These are phyloP conservation scores for Rhodeus uyekii DNA, from an alignment of 2,797 vertebrate genomes.

Conservation along the genomic window DNA sequence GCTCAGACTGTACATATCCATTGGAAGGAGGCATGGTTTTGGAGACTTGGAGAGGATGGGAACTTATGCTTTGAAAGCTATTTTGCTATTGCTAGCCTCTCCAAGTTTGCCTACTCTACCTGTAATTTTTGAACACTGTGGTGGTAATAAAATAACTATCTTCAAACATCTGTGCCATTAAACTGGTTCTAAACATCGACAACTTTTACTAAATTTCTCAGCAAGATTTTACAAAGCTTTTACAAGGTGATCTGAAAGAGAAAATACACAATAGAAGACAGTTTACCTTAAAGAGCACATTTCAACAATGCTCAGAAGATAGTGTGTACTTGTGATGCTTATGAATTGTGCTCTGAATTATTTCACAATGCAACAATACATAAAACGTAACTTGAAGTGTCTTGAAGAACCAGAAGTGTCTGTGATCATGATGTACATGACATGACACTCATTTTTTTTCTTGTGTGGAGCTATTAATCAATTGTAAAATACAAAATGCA, in stretches of 20 bases:
- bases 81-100: no score
- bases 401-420: neutral
- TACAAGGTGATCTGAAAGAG: neutral
- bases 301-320: neutral
- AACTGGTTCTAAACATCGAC: neutral
- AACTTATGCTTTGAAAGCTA: no score
- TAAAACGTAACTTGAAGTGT: no score
- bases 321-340: neutral
- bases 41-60: no score
- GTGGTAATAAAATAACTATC: neutral
- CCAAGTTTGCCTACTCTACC: no score
- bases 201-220: no score
- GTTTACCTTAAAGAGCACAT: neutral
- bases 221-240: neutral
- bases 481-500: neutral
- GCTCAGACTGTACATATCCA: no score
- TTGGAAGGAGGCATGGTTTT: no score
- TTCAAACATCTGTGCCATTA: neutral
- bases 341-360: neutral
- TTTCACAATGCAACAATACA: neutral
- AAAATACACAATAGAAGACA: neutral
- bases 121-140: neutral
- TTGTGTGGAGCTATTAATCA: neutral
- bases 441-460: neutral
- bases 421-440: neutral